phyloP scores from a whole-genome alignment of 2,797 vertebrate species.

The Anabas testudineus region DNA sequence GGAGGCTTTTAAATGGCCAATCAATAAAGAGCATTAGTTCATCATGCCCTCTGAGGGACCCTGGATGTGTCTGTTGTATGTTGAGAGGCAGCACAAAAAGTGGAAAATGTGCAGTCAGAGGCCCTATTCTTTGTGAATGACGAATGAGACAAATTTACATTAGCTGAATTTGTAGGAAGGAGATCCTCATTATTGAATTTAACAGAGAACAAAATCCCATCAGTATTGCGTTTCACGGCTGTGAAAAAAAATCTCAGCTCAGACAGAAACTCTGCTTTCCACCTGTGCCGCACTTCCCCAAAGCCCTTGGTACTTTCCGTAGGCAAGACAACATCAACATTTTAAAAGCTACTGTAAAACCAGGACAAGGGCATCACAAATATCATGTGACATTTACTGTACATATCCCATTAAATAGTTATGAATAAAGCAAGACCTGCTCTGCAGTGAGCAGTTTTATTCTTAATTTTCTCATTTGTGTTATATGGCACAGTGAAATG shows the following conservation, averaged over 20 bases:
- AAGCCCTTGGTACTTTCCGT: slow-evolving; percentile 36
- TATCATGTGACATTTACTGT: slow-evolving; percentile 82
- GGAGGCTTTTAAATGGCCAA: slow-evolving; percentile 85
- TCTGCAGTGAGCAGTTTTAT: slow-evolving; percentile 72
- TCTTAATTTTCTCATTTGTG: slow-evolving; percentile 83
- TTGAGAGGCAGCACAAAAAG: slow-evolving; percentile 58
- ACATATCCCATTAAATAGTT: slow-evolving; percentile 73
- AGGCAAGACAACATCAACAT: slow-evolving; percentile 60
- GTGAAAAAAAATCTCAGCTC: neutral
- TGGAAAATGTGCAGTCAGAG: slow-evolving; percentile 43
- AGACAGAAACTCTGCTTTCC: slow-evolving; percentile 9
- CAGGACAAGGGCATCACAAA: slow-evolving; percentile 81
- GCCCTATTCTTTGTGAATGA: slow-evolving; percentile 58
- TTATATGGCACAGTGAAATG: slow-evolving; percentile 85
- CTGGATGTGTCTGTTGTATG: slow-evolving; percentile 70
- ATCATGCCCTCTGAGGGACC: slow-evolving; percentile 76
- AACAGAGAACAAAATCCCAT: neutral
- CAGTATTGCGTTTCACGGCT: neutral
- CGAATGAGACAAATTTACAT: slow-evolving; percentile 59
- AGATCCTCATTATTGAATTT: slow-evolving; percentile 12
- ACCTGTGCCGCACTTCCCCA: slow-evolving; percentile 16
- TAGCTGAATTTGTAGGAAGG: slow-evolving; percentile 29
- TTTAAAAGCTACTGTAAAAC: slow-evolving; percentile 74
- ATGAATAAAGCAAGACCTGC: slow-evolving; percentile 72
- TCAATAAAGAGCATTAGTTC: slow-evolving; percentile 86